Evolutionary conservation across 1,140 invertebrate genomes (phyloP), one percentile per base, ranked within the genome.

Genomic region (Drosophila repleta): DNA sequence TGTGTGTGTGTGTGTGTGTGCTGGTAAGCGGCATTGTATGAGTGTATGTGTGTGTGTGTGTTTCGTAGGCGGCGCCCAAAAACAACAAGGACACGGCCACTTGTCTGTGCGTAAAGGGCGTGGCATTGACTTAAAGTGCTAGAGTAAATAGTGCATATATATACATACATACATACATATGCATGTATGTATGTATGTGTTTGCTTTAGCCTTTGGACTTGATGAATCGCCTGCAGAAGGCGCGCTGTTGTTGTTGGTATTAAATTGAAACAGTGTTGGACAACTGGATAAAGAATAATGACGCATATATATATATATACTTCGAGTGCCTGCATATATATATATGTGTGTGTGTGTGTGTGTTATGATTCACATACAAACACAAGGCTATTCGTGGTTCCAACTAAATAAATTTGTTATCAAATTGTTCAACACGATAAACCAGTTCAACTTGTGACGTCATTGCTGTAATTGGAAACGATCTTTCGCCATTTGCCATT

Each of bases 51-150:
- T 43, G 39, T 43, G 6, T 43, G 39, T 41, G 51, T 43, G n/a
- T 41, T 35, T 24, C 26, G 52, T 32, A 60, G 69, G 62, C 62
- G 37, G 62, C 62, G 43, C 48, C 46, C 70, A 53, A 52, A n/a
- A 45, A 7, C 60, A 48, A 62, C 60, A 64, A 61, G 61, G 58
- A 72, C 57, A 49, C 46, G 68, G 74, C 46, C 56, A 80, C 65
- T 60, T 61, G 60, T 58, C 45, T 72, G 62, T 72, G 62, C 53
- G 48, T 57, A 52, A 69, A 64, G 81, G 81, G 81, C 81, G 81
- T 84, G 81, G 81, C 77, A 76, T 46, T 73, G 49, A 45, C 57
- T 66, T 55, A 48, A n/a, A 56, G 18, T 43, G 17, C 2, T 46
- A 1, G 11, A 8, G 17, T 21, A n/a, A 7, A 26, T n/a, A 43